Base-by-base conservation (phyloP, 2,888 invertebrate species). In the Pristionchus mayeri region DNA sequence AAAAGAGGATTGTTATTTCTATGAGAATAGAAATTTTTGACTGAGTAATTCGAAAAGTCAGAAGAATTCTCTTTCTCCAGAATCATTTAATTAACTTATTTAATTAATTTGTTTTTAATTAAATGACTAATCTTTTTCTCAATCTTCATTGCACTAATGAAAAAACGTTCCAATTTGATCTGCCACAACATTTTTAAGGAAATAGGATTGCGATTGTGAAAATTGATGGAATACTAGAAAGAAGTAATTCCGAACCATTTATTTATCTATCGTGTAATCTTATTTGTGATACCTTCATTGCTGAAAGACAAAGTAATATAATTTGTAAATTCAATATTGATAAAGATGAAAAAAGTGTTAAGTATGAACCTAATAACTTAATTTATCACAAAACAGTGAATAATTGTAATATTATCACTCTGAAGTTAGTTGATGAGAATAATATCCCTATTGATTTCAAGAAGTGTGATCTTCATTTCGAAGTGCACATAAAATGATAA, bases 1-100 rank as follows among this genome's bases (percentile, higher is more conserved):
- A 75, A 24, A 3, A 87, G 67, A 83, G 85, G 86, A 84, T 88
- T 88, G 52, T 88, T 88, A 34, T 88, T 86, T 86, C 88, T 85
- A 76, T 82, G 40, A 21, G 88, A 48, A 67, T 88, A 88, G 85
- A 76, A 87, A 86, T 87, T 87, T 86, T 88, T 75, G 13, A 87
- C 83, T 2, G 50, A 79, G 18, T 84, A 86, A 50, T 84, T 50
- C 2, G 71, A 54, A 78, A 78, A 87, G 57, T 84, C 83, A n/a
- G 48, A 40, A 7, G 63, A 63, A 13, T 4, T 63, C 3, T 34
- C 30, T 63, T 7, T 27, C 3, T 34, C 13, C 4, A n/a, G 48
- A 44, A 9, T 6, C 40, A 30, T 16, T 27, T 27, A 67, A 30
- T 30, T 11, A 16, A 67, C 34, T 11, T 34, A 30, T 67, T 67